A percentile compares a stretch with the other conserved stretches of the same genome.
Evolutionary conservation across 2,113 vertebrate species (phyloP).

Genomic region (Pelecanus crispus): DNA sequence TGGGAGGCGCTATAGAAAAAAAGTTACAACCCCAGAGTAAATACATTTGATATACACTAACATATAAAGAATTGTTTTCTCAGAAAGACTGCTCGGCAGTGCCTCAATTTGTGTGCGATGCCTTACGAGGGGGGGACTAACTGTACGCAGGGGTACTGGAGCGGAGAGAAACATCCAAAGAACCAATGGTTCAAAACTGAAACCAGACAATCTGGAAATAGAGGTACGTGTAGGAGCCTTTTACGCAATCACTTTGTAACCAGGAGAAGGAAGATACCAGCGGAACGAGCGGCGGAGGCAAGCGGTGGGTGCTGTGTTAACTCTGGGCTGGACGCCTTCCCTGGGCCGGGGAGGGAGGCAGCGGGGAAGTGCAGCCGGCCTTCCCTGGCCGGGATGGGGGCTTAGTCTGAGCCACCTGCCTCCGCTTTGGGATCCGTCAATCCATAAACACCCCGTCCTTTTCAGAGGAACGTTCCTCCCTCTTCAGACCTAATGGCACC

Average conservation of each 20-base stretch:
- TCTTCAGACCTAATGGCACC: background rate
- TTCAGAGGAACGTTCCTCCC: background rate
- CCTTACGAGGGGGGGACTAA: background rate
- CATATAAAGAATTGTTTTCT: background rate
- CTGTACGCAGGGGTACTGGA: background rate
- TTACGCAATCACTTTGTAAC: background rate
- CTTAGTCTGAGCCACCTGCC: background rate
- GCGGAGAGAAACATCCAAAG: background rate
- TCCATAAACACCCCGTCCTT: background rate
- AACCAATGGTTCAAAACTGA: background rate
- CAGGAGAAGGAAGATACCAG: background rate
- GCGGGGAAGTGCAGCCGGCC: background rate
- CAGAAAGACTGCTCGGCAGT: background rate
- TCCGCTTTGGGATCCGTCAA: background rate
- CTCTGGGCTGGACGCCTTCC: background rate
- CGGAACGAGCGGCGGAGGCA: background rate
- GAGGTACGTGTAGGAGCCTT: background rate
- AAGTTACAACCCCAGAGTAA: background rate
- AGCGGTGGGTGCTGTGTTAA: background rate
- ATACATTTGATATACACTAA: background rate
- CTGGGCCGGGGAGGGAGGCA: background rate
- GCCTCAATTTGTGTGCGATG: rapidly evolving
- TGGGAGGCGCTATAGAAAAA: background rate
- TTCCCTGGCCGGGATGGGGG: background rate
- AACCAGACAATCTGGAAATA: background rate